Evolutionary conservation across 2,113 vertebrate genomes (phyloP).

Genomic region (Catharus bicknelli): DNA sequence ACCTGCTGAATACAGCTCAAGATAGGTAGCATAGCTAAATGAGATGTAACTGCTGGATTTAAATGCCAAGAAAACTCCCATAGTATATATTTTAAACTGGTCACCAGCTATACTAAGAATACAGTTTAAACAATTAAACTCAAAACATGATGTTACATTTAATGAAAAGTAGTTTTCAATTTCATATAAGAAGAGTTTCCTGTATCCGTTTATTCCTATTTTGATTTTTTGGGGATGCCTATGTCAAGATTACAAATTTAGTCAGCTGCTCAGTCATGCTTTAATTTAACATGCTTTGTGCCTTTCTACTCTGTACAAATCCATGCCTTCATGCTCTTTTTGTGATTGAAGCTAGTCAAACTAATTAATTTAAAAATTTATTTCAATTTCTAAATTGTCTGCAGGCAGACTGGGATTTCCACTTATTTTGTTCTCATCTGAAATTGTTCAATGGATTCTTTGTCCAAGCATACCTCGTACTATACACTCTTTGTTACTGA

Average conservation of each 20-base stretch:
- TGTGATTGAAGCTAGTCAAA: not conserved
- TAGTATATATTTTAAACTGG: not conserved
- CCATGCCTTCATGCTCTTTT: not conserved
- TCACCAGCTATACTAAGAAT: not conserved
- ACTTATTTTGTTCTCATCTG: not conserved
- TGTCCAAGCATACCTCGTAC: not conserved
- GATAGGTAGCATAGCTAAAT: not conserved
- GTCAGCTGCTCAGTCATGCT: not conserved
- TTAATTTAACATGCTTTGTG: not conserved
- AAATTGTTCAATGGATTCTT: not conserved
- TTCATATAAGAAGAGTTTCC: not conserved
- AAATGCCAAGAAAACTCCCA: not conserved
- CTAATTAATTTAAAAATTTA: not conserved
- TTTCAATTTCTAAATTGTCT: constrained; percentile 11
- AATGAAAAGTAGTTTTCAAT: not conserved
- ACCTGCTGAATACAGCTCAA: not conserved
- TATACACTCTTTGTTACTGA: not conserved
- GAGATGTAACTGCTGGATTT: not conserved
- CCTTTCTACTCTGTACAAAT: not conserved
- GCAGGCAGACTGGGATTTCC: not conserved
- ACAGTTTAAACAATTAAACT: not conserved
- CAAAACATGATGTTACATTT: not conserved
- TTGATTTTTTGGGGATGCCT: not conserved
- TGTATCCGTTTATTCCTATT: not conserved
- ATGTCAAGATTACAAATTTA: not conserved